These are phyloP conservation scores for Protomyctophum bolini DNA, from an alignment of 2,113 vertebrate species.

Conservation along the genomic window DNA sequence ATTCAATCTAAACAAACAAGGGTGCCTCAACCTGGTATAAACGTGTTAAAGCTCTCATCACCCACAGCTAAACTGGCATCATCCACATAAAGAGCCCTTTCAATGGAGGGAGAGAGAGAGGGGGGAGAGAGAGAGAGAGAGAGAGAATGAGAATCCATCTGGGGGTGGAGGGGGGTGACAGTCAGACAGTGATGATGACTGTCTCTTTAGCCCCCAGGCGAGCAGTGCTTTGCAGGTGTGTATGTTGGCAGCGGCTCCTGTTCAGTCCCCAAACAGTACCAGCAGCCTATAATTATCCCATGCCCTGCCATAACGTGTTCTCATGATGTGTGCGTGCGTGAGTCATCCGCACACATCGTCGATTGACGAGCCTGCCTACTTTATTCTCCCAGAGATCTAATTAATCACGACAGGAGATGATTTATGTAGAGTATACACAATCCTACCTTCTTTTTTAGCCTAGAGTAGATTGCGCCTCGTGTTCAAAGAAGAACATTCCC, in stretches of 20 bases:
- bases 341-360: slow-evolving; percentile 48
- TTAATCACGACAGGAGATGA: slow-evolving; percentile 61
- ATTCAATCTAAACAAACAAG: slow-evolving; percentile 38
- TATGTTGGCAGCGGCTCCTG: slow-evolving; percentile 71
- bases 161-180: background rate
- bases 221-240: slow-evolving; percentile 72
- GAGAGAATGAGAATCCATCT: background rate
- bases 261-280: slow-evolving; percentile 61
- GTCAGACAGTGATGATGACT: slow-evolving; percentile 63
- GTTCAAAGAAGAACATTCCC: slow-evolving; percentile 20
- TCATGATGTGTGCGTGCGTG: slow-evolving; percentile 51
- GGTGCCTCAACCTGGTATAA: slow-evolving; percentile 45
- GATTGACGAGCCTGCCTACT: slow-evolving; percentile 38
- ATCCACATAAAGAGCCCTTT: slow-evolving; percentile 52
- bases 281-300: slow-evolving; percentile 76
- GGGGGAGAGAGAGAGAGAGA: slow-evolving; percentile 26
- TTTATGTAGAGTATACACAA: slow-evolving; percentile 43
- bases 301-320: slow-evolving; percentile 77
- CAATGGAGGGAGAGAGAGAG: slow-evolving; percentile 31
- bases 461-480: slow-evolving; percentile 22
- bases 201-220: slow-evolving; percentile 67
- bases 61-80: slow-evolving; percentile 55
- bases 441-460: slow-evolving; percentile 50
- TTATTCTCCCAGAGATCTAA: slow-evolving; percentile 49
- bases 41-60: slow-evolving; percentile 58